Evolutionary conservation across 2,888 invertebrate genomes (phyloP).

Genomic region (Trichopria drosophilae): DNA sequence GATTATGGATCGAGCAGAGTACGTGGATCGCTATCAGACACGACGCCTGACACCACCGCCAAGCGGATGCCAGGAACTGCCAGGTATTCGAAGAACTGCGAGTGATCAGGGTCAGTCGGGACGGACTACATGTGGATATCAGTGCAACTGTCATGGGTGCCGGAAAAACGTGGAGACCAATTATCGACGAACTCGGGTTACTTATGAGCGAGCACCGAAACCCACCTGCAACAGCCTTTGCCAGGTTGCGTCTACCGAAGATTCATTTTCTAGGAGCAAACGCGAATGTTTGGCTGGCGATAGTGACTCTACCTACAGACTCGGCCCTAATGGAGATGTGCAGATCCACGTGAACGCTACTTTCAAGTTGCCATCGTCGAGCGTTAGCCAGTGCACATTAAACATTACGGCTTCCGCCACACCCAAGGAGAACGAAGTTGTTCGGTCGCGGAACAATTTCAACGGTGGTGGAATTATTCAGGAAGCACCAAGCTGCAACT

Average conservation of each 20-base stretch:
- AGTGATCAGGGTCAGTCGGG: not conserved
- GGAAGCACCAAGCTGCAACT: not conserved
- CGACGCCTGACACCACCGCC: conserved; percentile 37
- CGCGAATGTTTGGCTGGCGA: conserved; percentile 11
- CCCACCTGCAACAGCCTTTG: conserved; percentile 2
- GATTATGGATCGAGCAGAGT: too few species aligned
- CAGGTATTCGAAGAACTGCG: conserved; percentile 40
- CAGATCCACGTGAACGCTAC: conserved; percentile 54
- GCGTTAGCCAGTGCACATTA: conserved; percentile 47
- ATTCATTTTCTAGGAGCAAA: not conserved
- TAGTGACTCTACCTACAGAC: too few species aligned
- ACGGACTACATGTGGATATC: not conserved
- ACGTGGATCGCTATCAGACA: too few species aligned
- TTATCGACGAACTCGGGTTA: conserved; percentile 12
- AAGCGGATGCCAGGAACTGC: conserved; percentile 51
- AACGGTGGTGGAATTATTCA: conserved; percentile 49
- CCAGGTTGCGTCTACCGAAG: conserved; percentile 1
- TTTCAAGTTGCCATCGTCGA: conserved; percentile 48
- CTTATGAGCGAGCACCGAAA: conserved; percentile 1
- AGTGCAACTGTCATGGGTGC: not conserved
- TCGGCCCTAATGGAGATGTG: conserved; percentile 34
- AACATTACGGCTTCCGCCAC: conserved; percentile 53
- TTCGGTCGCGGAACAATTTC: conserved; percentile 43
- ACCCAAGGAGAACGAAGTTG: too few species aligned
- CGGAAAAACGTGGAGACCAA: conserved; percentile 1